These are phyloP conservation scores for Rhodophaea formosa DNA, from an alignment of 2,888 invertebrate species.

Conservation along the genomic window DNA sequence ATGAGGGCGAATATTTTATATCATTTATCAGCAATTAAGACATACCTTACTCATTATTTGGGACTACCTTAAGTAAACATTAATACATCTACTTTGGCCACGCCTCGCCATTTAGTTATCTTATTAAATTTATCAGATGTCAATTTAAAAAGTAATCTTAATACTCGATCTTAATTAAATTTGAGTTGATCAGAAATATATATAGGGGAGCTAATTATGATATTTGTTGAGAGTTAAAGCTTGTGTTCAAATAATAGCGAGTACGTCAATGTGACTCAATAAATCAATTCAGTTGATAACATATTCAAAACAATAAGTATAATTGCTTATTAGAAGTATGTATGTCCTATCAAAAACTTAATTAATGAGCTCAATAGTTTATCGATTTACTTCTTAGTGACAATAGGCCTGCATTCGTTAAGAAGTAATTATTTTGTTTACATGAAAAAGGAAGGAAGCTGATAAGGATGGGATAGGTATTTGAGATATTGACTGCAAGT, in stretches of 20 bases:
- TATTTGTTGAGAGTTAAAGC: background rate
- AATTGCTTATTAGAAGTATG: conserved; percentile 17
- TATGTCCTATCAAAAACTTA: conserved; percentile 22
- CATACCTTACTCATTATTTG: background rate
- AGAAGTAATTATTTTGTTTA: too few relatives aligned
- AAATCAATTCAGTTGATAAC: conserved; percentile 20
- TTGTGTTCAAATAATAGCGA: background rate
- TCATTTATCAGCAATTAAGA: background rate
- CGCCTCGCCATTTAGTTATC: background rate
- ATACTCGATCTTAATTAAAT: background rate
- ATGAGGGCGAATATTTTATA: background rate
- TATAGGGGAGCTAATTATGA: conserved; percentile 1
- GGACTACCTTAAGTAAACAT: background rate
- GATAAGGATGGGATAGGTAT: too few relatives aligned
- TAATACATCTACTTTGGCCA: background rate
- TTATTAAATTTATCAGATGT: background rate
- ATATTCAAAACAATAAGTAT: conserved; percentile 24
- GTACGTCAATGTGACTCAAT: conserved; percentile 4
- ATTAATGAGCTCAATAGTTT: conserved; percentile 28
- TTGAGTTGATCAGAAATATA: background rate
- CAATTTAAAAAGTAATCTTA: background rate
- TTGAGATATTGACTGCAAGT: too few relatives aligned
- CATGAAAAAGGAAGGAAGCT: too few relatives aligned
- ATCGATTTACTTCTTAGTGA: conserved; percentile 23
- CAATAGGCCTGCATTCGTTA: background rate